A percentile compares a stretch with the other conserved stretches of the same genome.
phyloP scores from a whole-genome alignment of 2,797 vertebrate species.

The Notoglanidium macrostoma region DNA sequence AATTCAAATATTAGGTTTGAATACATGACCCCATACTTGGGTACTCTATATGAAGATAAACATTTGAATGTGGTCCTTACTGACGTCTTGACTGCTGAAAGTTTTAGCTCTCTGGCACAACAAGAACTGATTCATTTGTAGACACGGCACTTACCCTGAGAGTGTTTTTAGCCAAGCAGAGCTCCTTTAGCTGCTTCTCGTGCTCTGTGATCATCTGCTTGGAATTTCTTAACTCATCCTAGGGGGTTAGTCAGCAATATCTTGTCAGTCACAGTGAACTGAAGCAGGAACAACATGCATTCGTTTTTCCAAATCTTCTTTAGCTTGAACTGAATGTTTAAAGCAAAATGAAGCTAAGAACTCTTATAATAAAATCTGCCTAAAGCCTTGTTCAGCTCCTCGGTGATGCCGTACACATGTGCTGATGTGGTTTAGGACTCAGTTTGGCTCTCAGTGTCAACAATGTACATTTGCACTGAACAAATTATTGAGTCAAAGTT shows the following conservation, averaged over 20 bases:
- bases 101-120: not conserved
- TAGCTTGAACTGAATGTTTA: not conserved
- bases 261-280: not conserved
- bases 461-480: not conserved
- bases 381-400: not conserved
- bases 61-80: not conserved
- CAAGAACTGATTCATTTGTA: not conserved
- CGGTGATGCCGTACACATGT: not conserved
- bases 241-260: not conserved
- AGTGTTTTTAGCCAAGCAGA: conserved; percentile 8
- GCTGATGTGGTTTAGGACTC: not conserved
- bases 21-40: not conserved
- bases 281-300: not conserved
- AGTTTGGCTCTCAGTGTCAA: not conserved
- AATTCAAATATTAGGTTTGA: not conserved
- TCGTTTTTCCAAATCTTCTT: not conserved
- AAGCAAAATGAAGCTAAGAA: not conserved
- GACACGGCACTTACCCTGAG: conserved; percentile 25
- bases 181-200: conserved; percentile 38
- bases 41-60: not conserved
- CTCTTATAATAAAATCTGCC: not conserved
- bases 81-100: not conserved
- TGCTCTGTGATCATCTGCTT: not conserved
- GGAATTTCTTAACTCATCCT: conserved; percentile 33
- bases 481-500: not conserved